A percentile compares a stretch with the other conserved stretches of the same genome.
Conservation (phyloP, 2,888 invertebrate genomes). For the Cephonodes hylas region DNA sequence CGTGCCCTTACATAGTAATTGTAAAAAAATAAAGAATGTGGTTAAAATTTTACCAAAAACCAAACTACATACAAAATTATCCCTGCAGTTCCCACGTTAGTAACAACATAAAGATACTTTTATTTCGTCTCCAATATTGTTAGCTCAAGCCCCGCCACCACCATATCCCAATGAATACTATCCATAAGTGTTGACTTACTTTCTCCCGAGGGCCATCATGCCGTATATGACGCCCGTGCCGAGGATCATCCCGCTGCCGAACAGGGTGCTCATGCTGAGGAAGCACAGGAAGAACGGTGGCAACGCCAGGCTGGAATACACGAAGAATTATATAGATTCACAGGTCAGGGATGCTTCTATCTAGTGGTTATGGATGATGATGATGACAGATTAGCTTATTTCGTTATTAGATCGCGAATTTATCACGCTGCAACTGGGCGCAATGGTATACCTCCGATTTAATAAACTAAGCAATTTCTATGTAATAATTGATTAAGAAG, state of each 20-base stretch:
- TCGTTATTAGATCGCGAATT: no score
- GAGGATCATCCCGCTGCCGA: slow-evolving; percentile 94
- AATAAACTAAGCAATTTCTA: no score
- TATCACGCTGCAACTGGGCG: no score
- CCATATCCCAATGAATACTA: background rate
- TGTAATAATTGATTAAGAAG: no score
- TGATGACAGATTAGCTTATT: no score
- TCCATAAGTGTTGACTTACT: slow-evolving; percentile 86
- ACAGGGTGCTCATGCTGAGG: slow-evolving; percentile 85
- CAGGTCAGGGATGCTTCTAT: no score
- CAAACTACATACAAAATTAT: no score
- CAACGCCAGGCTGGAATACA: slow-evolving; percentile 85
- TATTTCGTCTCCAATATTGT: background rate
- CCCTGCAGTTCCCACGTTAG: background rate
- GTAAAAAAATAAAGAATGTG: no score
- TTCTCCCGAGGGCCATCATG: slow-evolving; percentile 96
- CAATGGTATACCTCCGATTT: no score
- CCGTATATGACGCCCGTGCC: slow-evolving; percentile 94
- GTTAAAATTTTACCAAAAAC: no score
- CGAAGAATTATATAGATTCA: background rate
- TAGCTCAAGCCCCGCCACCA: slow-evolving; percentile 7
- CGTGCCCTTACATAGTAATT: no score
- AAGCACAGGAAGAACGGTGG: slow-evolving; percentile 90
- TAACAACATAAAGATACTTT: background rate
- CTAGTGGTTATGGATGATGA: no score